These are phyloP conservation scores for Pangasius macronema DNA, from an alignment of 2,797 vertebrate species.

Conservation along the genomic window DNA sequence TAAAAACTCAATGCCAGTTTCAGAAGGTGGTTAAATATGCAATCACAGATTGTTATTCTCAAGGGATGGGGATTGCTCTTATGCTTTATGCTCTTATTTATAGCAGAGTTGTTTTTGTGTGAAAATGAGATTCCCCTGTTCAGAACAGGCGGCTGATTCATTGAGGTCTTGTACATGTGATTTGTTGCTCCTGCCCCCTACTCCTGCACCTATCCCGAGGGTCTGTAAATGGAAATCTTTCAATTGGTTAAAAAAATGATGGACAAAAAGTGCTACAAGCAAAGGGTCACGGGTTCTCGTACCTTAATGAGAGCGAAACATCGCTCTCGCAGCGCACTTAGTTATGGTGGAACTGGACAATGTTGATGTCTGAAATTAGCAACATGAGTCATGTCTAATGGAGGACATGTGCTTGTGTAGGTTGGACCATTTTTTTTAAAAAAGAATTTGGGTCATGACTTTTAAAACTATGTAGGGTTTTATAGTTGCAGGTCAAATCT, in stretches of 20 bases:
- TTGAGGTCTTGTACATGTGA: constrained; percentile 59
- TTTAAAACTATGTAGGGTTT: background rate
- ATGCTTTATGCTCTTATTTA: constrained; percentile 39
- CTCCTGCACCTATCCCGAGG: constrained; percentile 46
- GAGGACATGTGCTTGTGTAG: background rate
- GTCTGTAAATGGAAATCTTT: constrained; percentile 61
- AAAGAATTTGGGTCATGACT: background rate
- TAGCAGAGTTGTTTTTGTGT: constrained; percentile 43
- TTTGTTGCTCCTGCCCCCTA: constrained; percentile 39
- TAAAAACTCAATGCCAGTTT: too few species aligned
- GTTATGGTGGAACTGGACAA: background rate
- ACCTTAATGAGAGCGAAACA: constrained; percentile 15
- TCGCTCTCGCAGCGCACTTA: constrained; percentile 26
- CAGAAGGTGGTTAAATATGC: background rate
- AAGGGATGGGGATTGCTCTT: background rate
- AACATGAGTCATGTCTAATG: background rate
- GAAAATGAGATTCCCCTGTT: constrained; percentile 36
- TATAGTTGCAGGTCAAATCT: background rate
- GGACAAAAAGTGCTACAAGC: constrained; percentile 10
- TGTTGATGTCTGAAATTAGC: constrained; percentile 4
- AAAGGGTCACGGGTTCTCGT: constrained; percentile 20
- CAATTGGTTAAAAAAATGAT: constrained; percentile 46
- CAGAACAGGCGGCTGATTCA: constrained; percentile 59
- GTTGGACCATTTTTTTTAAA: background rate
- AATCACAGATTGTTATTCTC: background rate